phyloP scores from a whole-genome alignment of 2,113 vertebrate species.

The Macaca nemestrina region DNA sequence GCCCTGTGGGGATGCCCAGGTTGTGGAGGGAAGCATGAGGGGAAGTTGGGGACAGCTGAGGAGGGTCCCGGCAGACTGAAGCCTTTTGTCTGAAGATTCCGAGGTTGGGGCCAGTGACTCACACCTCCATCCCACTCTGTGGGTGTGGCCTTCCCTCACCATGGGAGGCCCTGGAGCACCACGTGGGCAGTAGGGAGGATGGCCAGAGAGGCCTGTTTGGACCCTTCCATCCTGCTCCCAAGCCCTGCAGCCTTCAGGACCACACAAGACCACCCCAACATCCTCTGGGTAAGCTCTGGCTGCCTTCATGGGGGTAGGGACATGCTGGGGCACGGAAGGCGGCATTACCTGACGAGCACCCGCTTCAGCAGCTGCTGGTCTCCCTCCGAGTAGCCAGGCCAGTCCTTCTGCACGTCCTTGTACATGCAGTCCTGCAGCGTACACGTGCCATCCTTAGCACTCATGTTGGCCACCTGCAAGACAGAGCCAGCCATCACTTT shows the following conservation, averaged over 20 bases:
- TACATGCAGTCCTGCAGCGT: slow-evolving; percentile 94
- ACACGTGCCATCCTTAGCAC: slow-evolving; percentile 93
- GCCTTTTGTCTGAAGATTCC: neutral
- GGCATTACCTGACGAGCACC: slow-evolving; percentile 90
- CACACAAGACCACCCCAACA: neutral
- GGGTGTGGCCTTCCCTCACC: neutral
- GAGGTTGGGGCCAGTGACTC: neutral
- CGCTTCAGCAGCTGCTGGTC: slow-evolving; percentile 97
- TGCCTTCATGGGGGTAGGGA: neutral
- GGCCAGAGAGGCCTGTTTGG: neutral
- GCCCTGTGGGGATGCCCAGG: neutral
- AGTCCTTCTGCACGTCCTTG: slow-evolving; percentile 96
- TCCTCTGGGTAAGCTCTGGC: neutral
- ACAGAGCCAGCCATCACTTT: neutral
- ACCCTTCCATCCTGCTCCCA: neutral
- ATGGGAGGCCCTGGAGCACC: neutral
- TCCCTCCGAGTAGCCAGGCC: slow-evolving; percentile 97
- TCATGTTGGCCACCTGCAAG: slow-evolving; percentile 93
- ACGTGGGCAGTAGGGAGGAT: neutral
- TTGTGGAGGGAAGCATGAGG: neutral
- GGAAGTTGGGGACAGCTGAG: neutral
- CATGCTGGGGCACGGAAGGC: neutral
- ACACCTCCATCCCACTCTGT: too few relatives aligned
- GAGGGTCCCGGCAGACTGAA: neutral
- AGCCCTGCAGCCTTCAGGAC: neutral